phyloP scores from a whole-genome alignment of 2,888 invertebrate genomes.

The Drymonia ruficornis region DNA sequence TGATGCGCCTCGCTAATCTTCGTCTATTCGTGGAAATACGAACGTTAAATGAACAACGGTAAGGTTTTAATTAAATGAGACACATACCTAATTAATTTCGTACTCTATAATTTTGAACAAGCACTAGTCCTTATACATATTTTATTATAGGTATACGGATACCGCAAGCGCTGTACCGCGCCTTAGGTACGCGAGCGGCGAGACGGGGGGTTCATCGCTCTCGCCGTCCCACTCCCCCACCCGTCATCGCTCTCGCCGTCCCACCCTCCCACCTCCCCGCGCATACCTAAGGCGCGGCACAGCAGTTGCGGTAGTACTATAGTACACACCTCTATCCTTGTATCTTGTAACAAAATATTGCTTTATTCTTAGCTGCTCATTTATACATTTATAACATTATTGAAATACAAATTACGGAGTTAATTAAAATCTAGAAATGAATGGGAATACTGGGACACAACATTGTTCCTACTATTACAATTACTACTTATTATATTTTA shows the following conservation, averaged over 20 bases:
- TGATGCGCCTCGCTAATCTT: background rate
- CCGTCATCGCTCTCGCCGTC: no score
- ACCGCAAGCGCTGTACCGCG: no score
- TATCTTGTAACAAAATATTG: conserved; percentile 53
- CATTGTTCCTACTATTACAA: no score
- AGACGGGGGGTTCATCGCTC: no score
- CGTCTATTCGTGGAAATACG: no score
- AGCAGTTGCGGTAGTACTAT: no score
- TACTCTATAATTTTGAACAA: conserved; percentile 10
- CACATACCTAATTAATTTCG: conserved; percentile 14
- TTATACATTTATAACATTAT: conserved; percentile 7
- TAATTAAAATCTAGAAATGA: conserved; percentile 12
- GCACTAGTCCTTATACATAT: conserved; percentile 13
- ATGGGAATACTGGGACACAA: background rate
- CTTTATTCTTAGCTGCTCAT: conserved; percentile 40
- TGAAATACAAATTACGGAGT: conserved; percentile 5
- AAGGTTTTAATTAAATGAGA: background rate
- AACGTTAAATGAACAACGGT: background rate
- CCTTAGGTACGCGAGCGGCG: no score
- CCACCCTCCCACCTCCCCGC: no score
- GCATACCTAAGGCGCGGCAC: no score
- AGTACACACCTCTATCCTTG: conserved; percentile 22
- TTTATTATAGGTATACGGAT: no score
- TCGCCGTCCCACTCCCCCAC: no score
- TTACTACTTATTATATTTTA: no score